phyloP scores from a whole-genome alignment of 1,140 invertebrate genomes.

The Philopotamus ludificatus region DNA sequence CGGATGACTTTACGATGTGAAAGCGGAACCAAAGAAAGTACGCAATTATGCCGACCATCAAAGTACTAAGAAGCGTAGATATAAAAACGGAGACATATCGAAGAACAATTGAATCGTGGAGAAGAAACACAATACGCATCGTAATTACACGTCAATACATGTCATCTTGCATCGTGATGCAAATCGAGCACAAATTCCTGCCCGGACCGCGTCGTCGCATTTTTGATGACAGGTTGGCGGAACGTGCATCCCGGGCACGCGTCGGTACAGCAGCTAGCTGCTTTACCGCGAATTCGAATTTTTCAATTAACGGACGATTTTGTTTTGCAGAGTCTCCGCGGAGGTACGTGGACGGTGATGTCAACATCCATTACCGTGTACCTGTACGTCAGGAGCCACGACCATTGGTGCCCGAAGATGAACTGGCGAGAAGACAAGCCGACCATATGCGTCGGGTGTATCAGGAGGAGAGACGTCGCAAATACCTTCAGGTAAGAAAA shows the following conservation, averaged over 20 bases:
- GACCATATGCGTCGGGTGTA: conserved; percentile 88
- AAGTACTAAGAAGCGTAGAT: too few species aligned
- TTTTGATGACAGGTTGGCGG: too few species aligned
- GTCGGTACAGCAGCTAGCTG: not conserved
- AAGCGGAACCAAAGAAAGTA: too few species aligned
- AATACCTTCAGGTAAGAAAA: conserved; percentile 74
- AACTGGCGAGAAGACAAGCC: conserved; percentile 79
- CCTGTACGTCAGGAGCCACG: conserved; percentile 83
- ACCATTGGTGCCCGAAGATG: conserved; percentile 76
- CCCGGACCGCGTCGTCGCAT: too few species aligned
- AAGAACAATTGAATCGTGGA: too few species aligned
- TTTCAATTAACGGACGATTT: too few species aligned
- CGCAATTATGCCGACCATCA: too few species aligned
- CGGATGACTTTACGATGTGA: too few species aligned
- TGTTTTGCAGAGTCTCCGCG: conserved; percentile 74
- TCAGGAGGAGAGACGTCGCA: conserved; percentile 81
- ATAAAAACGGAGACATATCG: too few species aligned
- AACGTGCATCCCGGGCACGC: too few species aligned
- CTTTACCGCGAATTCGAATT: not conserved
- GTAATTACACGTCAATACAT: not conserved
- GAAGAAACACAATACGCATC: too few species aligned
- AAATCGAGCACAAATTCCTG: not conserved
- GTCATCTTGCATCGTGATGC: not conserved
- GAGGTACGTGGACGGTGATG: conserved; percentile 86
- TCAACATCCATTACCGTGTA: conserved; percentile 89